Percentiles rank a stretch among this genome's conserved stretches.
Evolutionary conservation across 2,113 vertebrate genomes (phyloP).

Genomic region (Okapia johnstoni): DNA sequence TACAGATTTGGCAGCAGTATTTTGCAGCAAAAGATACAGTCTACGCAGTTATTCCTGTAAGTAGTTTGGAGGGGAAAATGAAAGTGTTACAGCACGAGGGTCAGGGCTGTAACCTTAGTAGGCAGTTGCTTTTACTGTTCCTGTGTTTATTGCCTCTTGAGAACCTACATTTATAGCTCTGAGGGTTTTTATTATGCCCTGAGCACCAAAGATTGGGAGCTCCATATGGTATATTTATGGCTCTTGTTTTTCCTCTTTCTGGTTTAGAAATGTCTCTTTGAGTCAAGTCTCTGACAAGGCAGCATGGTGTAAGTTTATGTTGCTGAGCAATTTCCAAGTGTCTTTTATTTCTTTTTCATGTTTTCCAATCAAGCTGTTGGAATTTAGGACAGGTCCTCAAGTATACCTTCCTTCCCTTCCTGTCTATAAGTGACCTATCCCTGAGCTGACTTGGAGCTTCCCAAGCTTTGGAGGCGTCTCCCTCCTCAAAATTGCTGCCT

Average conservation of each 20-base stretch:
- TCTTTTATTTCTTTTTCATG: constrained; percentile 47
- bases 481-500: constrained; percentile 9
- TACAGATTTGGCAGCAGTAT: constrained; percentile 95
- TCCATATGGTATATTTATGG: constrained; percentile 65
- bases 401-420: constrained; percentile 3
- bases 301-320: constrained; percentile 52
- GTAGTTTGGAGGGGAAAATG: constrained; percentile 71
- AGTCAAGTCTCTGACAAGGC: constrained; percentile 56
- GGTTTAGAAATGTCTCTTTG: constrained; percentile 60
- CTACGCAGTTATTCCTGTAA: constrained; percentile 96
- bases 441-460: neutral
- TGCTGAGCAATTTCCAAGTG: constrained; percentile 49
- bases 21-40: constrained; percentile 91
- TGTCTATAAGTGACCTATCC: neutral
- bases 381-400: constrained; percentile 25
- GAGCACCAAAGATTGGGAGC: constrained; percentile 59
- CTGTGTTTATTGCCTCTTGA: constrained; percentile 67
- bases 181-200: constrained; percentile 60
- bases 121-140: constrained; percentile 53
- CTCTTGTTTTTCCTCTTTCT: constrained; percentile 58
- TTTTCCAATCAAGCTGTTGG: constrained; percentile 21
- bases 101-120: constrained; percentile 28
- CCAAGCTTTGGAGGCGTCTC: neutral
- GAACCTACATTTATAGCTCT: constrained; percentile 57
- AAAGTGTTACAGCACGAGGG: constrained; percentile 18